Percentiles rank a stretch among this genome's conserved stretches.
Evolutionary conservation across 2,888 invertebrate genomes (phyloP).

Genomic region (Notodonta dromedarius): DNA sequence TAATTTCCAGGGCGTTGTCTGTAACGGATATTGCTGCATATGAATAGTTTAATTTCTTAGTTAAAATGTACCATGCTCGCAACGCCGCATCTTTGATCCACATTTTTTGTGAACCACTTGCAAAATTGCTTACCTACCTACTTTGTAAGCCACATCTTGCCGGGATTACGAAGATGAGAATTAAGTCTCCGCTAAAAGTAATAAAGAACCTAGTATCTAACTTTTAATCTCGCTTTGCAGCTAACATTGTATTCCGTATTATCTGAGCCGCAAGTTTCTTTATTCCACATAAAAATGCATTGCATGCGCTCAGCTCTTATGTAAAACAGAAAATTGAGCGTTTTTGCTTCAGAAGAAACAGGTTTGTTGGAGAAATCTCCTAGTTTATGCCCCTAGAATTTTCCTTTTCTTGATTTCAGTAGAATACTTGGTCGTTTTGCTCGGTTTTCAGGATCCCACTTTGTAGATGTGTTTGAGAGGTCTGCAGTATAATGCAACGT

Average conservation of each 20-base stretch:
- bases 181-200: constrained; percentile 20
- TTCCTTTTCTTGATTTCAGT: constrained; percentile 38
- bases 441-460: constrained; percentile 28
- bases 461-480: constrained; percentile 11
- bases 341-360: constrained; percentile 38
- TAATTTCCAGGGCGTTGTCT: too few relatives aligned
- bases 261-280: constrained; percentile 24
- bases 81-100: too few relatives aligned
- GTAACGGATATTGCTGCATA: too few relatives aligned
- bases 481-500: constrained; percentile 28
- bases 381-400: constrained; percentile 36
- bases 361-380: constrained; percentile 37
- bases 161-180: constrained; percentile 18
- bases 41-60: too few relatives aligned
- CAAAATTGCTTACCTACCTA: not conserved
- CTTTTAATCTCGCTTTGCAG: constrained; percentile 30
- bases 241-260: constrained; percentile 28
- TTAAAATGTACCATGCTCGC: too few relatives aligned
- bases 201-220: constrained; percentile 29
- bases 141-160: constrained; percentile 3
- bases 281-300: constrained; percentile 44
- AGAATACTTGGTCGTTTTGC: constrained; percentile 31
- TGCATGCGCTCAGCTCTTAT: constrained; percentile 46
- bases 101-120: too few relatives aligned
- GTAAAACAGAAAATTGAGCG: constrained; percentile 50